Base-by-base conservation (phyloP, 2,888 invertebrate species). In the Dicyrtomina minuta region DNA sequence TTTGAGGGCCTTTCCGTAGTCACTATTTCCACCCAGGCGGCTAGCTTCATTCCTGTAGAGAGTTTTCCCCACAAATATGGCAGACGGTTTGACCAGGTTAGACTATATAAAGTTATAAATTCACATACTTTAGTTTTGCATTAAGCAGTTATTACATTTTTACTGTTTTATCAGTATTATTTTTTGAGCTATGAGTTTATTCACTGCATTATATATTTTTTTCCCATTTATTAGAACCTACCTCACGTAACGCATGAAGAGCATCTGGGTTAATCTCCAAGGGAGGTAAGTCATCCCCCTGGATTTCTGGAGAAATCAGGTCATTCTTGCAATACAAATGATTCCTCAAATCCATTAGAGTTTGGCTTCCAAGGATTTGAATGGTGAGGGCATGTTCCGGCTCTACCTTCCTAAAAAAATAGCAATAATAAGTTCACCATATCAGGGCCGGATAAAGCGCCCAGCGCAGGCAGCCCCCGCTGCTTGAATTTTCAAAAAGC, bases 281-380 rank as follows among this genome's bases (percentile, higher is more conserved):
- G 1, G 24, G n/a, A 24, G 64, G 64, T 15, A 64, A 27, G 22
- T 15, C 27, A 33, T 64, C 33, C 12, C 64, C 64, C 24, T 49
- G 10, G 49, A 64, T 51, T 51, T 64, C 64, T 15, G 17, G 49
- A 46, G 27, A 46, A 33, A 64, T 26, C n/a, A 33, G 26, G 49
- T 66, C 66, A 27, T 22, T 44, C 26, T 58, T 66, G 17, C 66
- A 66, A 39, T 58, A 66, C 20, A 66, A 58, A 13, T 22, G 1
- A 3, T 33, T 44, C 2, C 66, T 58, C 22, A 66, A 46, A 24
- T 66, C 66, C 59, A 26, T 3, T 20, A 66, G 22, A 39, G 59
- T 58, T 33, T 66, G 66, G 43, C 49, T 43, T 49, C 66, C 66
- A 13, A 66, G 49, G 22, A 66, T 66, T 1, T 59, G 15, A 13